phyloP scores from a whole-genome alignment of 1,140 invertebrate genomes.

The Bicyclus anynana region DNA sequence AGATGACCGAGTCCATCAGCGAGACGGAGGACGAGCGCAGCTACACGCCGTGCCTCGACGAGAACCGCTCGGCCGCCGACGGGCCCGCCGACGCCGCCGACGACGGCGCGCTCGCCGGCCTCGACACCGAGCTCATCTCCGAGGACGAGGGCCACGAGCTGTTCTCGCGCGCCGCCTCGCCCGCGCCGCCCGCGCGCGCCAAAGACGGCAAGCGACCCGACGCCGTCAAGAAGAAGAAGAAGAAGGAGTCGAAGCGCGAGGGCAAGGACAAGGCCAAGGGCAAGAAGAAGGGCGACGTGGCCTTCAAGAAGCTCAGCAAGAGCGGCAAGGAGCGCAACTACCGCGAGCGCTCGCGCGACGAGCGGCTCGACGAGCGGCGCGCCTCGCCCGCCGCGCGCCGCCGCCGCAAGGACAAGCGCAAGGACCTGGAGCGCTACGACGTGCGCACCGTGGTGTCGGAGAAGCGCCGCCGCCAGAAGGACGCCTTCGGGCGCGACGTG shows the following conservation, averaged over 20 bases:
- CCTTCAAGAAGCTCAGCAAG: conserved; percentile 90
- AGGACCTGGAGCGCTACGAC: conserved; percentile 89
- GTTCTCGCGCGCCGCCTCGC: conserved; percentile 69
- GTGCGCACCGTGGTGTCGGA: conserved; percentile 86
- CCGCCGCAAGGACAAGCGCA: conserved; percentile 83
- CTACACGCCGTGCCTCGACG: conserved; percentile 83
- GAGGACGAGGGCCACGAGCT: conserved; percentile 81
- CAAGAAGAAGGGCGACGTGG: conserved; percentile 66
- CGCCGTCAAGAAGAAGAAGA: conserved; percentile 58
- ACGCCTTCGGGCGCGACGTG: conserved; percentile 88
- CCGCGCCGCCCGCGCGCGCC: conserved; percentile 54
- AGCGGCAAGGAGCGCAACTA: conserved; percentile 90
- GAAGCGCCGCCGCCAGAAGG: conserved; percentile 83
- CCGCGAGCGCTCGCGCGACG: conserved; percentile 80
- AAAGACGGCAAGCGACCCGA: conserved; percentile 78
- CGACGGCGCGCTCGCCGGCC: conserved; percentile 76
- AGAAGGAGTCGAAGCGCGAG: conserved; percentile 63
- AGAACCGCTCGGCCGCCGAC: conserved; percentile 74
- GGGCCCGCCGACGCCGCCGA: conserved; percentile 35
- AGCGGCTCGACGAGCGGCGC: conserved; percentile 50
- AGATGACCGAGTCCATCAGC: conserved; percentile 80
- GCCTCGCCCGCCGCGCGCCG: conserved; percentile 47
- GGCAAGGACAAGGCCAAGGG: conserved; percentile 57
- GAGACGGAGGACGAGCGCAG: conserved; percentile 80
- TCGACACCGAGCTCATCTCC: conserved; percentile 85